Conservation (phyloP, 2,888 invertebrate species). For the Hemicrepidius hirtus region DNA sequence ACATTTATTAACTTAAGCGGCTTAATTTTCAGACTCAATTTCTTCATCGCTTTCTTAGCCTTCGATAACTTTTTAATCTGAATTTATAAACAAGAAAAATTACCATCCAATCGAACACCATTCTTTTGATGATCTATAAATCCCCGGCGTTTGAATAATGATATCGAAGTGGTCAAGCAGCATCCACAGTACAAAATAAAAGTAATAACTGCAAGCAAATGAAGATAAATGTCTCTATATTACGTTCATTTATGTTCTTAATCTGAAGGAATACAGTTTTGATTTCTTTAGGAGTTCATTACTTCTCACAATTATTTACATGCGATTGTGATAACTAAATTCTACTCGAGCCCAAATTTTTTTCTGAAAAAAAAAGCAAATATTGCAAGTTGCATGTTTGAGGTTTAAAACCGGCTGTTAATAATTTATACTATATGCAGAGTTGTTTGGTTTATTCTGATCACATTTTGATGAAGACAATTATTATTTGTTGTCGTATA, state of each 20-base stretch:
- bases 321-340: slow-evolving; percentile 3
- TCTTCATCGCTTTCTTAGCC: neutral
- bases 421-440: too few relatives aligned
- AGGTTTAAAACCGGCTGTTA: too few relatives aligned
- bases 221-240: slow-evolving; percentile 35
- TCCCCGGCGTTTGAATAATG: slow-evolving; percentile 23
- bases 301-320: neutral
- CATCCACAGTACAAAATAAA: slow-evolving; percentile 25
- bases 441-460: too few relatives aligned
- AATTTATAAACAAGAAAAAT: slow-evolving; percentile 11
- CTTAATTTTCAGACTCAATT: neutral
- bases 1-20: too few relatives aligned
- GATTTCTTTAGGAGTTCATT: slow-evolving; percentile 8
- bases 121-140: slow-evolving; percentile 13
- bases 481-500: too few relatives aligned
- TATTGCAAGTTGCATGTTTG: too few relatives aligned
- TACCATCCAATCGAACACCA: slow-evolving; percentile 4
- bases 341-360: too few relatives aligned
- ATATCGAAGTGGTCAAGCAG: slow-evolving; percentile 20
- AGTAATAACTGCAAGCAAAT: slow-evolving; percentile 34
- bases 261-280: slow-evolving; percentile 26
- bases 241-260: slow-evolving; percentile 29
- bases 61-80: neutral
- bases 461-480: too few relatives aligned
- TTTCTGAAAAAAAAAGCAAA: too few relatives aligned